Conservation (phyloP, 2,888 invertebrate genomes). For the Drosophila mettleri region DNA sequence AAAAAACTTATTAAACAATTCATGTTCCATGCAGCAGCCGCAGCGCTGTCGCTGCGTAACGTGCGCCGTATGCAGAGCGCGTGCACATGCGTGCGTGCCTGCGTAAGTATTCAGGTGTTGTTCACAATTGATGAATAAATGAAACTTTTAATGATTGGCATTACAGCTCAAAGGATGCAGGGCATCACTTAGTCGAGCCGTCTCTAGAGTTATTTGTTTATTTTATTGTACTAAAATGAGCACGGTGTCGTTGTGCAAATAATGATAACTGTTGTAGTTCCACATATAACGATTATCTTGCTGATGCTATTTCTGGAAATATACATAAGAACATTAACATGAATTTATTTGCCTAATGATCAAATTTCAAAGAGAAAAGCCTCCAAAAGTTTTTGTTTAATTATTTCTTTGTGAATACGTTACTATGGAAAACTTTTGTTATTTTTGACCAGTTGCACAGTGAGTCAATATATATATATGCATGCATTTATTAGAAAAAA, state of each 20-base stretch:
- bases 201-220: too few species aligned
- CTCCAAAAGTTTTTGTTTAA: background rate
- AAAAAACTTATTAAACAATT: too few species aligned
- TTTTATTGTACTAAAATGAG: conserved; percentile 1
- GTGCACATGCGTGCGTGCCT: too few species aligned
- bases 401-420: too few species aligned
- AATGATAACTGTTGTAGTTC: background rate
- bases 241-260: background rate
- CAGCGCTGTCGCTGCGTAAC: too few species aligned
- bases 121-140: too few species aligned
- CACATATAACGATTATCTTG: background rate
- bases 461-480: background rate
- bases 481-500: background rate
- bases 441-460: background rate
- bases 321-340: conserved; percentile 22
- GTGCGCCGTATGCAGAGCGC: too few species aligned
- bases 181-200: too few species aligned
- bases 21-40: too few species aligned
- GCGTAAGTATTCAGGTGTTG: too few species aligned
- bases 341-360: background rate
- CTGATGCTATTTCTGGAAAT: conserved; percentile 23
- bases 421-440: background rate
- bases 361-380: background rate
- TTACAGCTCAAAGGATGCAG: too few species aligned
- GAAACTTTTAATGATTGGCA: too few species aligned